Evolutionary conservation across 2,113 vertebrate genomes (phyloP).

Genomic region (Gobiocypris rarus): DNA sequence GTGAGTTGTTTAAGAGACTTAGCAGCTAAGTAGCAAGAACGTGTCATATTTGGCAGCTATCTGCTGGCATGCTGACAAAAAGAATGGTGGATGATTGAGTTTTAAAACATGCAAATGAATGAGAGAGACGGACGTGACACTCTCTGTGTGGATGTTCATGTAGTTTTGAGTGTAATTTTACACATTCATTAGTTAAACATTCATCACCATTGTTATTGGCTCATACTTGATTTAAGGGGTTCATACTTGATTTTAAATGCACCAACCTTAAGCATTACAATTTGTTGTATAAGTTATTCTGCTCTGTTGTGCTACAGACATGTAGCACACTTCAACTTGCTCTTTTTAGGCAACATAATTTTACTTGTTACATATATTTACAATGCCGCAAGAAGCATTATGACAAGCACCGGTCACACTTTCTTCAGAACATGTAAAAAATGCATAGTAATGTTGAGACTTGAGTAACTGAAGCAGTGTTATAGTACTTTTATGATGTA

Average conservation of each 20-base stretch:
- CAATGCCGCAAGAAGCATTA: background rate
- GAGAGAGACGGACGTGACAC: conserved; percentile 20
- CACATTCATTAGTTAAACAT: conserved; percentile 15
- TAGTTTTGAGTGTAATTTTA: background rate
- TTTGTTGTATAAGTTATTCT: background rate
- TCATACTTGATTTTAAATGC: background rate
- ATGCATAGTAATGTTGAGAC: background rate
- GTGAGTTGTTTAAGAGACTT: conserved; percentile 60
- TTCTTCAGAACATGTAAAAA: background rate
- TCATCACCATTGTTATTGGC: background rate
- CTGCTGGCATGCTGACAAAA: conserved; percentile 63
- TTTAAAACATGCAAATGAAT: conserved; percentile 47
- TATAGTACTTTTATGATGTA: background rate
- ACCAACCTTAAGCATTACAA: background rate
- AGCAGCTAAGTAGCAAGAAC: conserved; percentile 64
- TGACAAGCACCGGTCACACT: background rate
- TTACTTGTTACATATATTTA: background rate
- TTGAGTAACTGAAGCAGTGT: background rate
- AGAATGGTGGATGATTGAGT: conserved; percentile 38
- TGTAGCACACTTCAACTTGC: background rate
- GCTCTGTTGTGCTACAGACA: background rate
- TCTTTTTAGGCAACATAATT: background rate
- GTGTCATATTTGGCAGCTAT: conserved; percentile 68
- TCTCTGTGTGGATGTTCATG: background rate
- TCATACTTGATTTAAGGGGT: background rate